phyloP scores from a whole-genome alignment of 2,113 vertebrate genomes.

The Zosterops pallidus region DNA sequence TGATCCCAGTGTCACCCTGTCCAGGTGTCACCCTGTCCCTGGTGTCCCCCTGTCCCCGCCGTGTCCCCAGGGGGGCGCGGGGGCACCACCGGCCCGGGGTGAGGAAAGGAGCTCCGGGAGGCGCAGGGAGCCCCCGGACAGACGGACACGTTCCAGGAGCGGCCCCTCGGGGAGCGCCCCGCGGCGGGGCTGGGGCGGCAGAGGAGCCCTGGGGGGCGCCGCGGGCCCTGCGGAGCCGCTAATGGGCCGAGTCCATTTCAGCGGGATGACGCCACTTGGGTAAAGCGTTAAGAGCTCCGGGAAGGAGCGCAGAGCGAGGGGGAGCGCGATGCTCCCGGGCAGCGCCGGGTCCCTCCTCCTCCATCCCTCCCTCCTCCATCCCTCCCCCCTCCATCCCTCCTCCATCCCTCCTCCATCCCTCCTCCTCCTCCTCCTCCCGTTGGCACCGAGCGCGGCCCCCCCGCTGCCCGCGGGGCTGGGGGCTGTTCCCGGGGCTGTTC shows the following conservation, averaged over 20 bases:
- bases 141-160: constrained; percentile 47
- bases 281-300: constrained; percentile 77
- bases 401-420: neutral
- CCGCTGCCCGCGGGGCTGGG: too few species aligned
- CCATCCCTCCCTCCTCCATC: too few species aligned
- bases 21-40: too few species aligned
- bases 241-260: constrained; percentile 80
- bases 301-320: constrained; percentile 59
- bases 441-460: neutral
- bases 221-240: constrained; percentile 77
- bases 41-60: accelerated
- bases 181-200: neutral
- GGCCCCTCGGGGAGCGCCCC: neutral
- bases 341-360: constrained; percentile 41
- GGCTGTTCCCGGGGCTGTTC: too few species aligned
- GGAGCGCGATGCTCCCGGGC: constrained; percentile 52
- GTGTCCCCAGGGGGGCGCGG: neutral
- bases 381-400: neutral
- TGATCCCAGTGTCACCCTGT: too few species aligned
- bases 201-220: constrained; percentile 69
- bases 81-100: neutral
- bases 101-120: neutral
- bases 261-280: constrained; percentile 81
- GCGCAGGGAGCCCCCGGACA: neutral
- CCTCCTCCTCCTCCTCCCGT: constrained; percentile 62